Evolutionary conservation across 2,888 invertebrate genomes (phyloP).

Genomic region (Drosophila pseudotakahashii): DNA sequence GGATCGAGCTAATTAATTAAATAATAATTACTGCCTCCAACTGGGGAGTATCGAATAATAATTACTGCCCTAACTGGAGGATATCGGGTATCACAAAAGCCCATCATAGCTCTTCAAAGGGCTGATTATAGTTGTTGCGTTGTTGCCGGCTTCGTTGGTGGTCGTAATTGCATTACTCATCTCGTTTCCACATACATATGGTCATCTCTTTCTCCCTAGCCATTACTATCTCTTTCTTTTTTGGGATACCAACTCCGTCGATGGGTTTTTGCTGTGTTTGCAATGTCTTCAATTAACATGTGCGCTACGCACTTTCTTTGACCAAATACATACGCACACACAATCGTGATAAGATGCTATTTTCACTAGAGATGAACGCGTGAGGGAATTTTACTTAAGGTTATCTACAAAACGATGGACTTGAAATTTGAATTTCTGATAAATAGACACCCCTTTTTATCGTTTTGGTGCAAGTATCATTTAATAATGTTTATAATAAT

Average conservation of each 20-base stretch:
- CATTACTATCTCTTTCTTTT: constrained; percentile 15
- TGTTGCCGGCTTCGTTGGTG: constrained; percentile 29
- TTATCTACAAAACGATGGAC: too few relatives aligned
- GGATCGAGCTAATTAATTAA: constrained; percentile 23
- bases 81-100: constrained; percentile 7
- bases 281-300: constrained; percentile 73
- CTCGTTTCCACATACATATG: constrained; percentile 9
- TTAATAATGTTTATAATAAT: background rate
- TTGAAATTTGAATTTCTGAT: too few relatives aligned
- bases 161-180: constrained; percentile 59
- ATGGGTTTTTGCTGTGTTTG: constrained; percentile 47
- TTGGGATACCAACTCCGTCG: constrained; percentile 8
- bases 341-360: constrained; percentile 43
- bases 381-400: background rate
- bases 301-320: constrained; percentile 71
- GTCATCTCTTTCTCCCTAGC: background rate
- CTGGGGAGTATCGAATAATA: constrained; percentile 26
- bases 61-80: constrained; percentile 5
- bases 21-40: constrained; percentile 14
- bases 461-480: background rate
- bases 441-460: too few relatives aligned
- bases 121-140: constrained; percentile 50
- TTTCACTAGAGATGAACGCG: constrained; percentile 51
- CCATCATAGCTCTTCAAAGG: constrained; percentile 16
- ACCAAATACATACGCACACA: constrained; percentile 33